phyloP scores from a whole-genome alignment of 2,888 invertebrate species.

The Orgyia antiqua region DNA sequence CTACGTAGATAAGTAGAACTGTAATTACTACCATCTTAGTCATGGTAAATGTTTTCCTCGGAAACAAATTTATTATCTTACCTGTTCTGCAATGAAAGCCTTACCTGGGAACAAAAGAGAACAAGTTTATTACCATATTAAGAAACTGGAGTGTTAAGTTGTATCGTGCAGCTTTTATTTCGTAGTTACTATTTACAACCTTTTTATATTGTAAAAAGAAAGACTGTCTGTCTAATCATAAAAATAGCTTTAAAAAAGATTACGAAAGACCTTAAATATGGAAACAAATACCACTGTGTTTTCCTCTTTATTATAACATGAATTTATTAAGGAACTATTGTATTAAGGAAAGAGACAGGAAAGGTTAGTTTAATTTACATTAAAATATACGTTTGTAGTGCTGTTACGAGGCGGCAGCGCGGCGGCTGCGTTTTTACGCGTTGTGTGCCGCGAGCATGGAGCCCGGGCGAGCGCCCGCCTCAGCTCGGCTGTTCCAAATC shows the following conservation, averaged over 20 bases:
- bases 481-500: constrained; percentile 43
- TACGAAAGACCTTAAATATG: too few species aligned
- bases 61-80: too few species aligned
- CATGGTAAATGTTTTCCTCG: too few species aligned
- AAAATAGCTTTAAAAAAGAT: too few species aligned
- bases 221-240: too few species aligned
- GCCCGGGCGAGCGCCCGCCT: constrained; percentile 19
- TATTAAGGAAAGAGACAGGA: constrained; percentile 44
- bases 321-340: constrained; percentile 16
- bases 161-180: too few species aligned
- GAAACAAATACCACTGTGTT: not conserved
- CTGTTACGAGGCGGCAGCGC: too few species aligned
- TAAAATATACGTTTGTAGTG: too few species aligned
- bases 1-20: too few species aligned
- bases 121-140: constrained; percentile 6
- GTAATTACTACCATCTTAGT: too few species aligned
- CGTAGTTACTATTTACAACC: too few species aligned
- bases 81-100: constrained; percentile 6
- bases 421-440: constrained; percentile 18
- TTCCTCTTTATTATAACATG: constrained; percentile 8
- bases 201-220: not conserved
- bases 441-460: constrained; percentile 19
- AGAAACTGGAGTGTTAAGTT: too few species aligned
- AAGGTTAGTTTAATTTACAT: constrained; percentile 55
- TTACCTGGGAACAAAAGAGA: constrained; percentile 28